Percentiles rank a stretch among this genome's conserved stretches.
These are phyloP conservation scores for Agapornis canus DNA, from an alignment of 2,797 vertebrate genomes.

Conservation along the genomic window DNA sequence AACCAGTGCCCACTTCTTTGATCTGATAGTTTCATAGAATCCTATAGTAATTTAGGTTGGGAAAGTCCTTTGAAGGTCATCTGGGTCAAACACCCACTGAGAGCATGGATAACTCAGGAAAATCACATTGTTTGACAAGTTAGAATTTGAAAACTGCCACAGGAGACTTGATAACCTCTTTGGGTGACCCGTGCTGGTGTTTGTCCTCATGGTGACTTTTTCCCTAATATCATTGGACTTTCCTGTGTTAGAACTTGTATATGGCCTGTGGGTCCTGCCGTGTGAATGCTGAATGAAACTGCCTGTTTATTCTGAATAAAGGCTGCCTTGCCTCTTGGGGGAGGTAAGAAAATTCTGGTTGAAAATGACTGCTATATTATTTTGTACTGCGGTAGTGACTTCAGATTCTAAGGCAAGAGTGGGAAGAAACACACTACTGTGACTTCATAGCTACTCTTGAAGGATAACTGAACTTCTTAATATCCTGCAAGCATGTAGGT, in stretches of 20 bases:
- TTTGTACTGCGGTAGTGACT: background rate
- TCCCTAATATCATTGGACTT: background rate
- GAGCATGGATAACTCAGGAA: background rate
- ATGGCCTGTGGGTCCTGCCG: background rate
- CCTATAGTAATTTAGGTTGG: background rate
- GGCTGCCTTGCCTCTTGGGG: background rate
- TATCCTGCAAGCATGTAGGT: background rate
- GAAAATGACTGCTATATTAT: background rate
- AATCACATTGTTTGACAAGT: background rate
- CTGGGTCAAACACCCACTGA: background rate
- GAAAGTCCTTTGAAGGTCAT: background rate
- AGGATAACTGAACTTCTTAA: background rate
- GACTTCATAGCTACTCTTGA: background rate
- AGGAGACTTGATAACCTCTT: background rate
- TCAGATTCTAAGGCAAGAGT: background rate
- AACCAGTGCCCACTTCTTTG: background rate
- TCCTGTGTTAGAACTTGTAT: background rate
- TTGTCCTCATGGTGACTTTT: background rate
- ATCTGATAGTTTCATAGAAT: background rate
- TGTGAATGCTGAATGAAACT: background rate
- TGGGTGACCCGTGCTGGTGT: background rate
- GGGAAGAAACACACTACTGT: background rate
- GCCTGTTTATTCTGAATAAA: background rate
- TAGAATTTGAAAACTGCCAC: background rate
- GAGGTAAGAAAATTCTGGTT: background rate